Evolutionary conservation across 2,797 vertebrate species (phyloP).

Genomic region (Hypotaenidia philippensis): DNA sequence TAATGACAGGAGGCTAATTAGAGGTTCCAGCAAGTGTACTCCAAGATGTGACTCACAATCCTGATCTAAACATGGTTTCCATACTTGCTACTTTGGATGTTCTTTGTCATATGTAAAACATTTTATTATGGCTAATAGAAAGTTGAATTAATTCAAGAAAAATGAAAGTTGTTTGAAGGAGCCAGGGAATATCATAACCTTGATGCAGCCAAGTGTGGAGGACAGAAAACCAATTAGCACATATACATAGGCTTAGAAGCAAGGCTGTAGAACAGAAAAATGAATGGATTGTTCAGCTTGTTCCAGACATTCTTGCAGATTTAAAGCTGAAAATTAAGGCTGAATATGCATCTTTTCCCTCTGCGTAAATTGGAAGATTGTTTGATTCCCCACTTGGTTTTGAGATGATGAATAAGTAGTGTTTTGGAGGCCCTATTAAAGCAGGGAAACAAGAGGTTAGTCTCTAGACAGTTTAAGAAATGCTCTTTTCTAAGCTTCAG

Average conservation of each 20-base stretch:
- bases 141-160: constrained; percentile 23
- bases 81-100: neutral
- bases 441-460: neutral
- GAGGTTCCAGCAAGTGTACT: constrained; percentile 2
- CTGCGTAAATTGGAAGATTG: neutral
- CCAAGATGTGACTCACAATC: constrained; percentile 17
- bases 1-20: constrained; percentile 37
- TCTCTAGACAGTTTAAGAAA: neutral
- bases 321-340: neutral
- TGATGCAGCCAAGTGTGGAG: constrained; percentile 29
- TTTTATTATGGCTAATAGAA: neutral
- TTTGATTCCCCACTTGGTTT: neutral
- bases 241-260: neutral
- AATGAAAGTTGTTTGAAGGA: neutral
- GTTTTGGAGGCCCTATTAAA: neutral
- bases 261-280: neutral
- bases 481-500: neutral
- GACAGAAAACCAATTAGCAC: constrained; percentile 20
- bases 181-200: neutral
- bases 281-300: neutral
- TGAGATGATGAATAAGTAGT: neutral
- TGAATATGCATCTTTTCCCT: neutral
- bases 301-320: neutral
- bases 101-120: neutral
- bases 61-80: neutral